phyloP scores from a whole-genome alignment of 1,140 invertebrate species.

The Diabrotica undecimpunctata region DNA sequence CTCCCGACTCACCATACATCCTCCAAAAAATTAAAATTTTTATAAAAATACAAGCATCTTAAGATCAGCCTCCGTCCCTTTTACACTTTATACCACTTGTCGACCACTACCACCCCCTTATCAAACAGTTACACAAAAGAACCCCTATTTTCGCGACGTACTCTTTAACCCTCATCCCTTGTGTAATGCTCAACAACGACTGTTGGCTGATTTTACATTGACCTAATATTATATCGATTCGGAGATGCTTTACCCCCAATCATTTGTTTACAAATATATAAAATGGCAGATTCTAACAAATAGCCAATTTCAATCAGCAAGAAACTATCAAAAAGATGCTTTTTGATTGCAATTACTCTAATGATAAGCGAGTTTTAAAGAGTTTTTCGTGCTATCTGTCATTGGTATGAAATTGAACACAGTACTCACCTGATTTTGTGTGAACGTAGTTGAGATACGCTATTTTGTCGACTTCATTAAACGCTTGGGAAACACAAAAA shows the following conservation, averaged over 20 bases:
- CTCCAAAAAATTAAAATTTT: background rate
- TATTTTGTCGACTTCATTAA: conserved; percentile 14
- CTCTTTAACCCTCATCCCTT: conserved; percentile 6
- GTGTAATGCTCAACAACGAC: background rate
- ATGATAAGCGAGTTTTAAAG: too few relatives aligned
- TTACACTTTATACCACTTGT: background rate
- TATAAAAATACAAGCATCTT: background rate
- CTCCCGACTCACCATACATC: background rate
- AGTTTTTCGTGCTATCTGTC: too few relatives aligned
- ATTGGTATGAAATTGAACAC: background rate
- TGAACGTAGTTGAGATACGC: conserved; percentile 12
- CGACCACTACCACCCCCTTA: background rate
- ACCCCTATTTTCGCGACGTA: background rate
- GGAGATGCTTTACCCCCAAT: conserved; percentile 5
- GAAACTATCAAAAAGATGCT: conserved; percentile 7
- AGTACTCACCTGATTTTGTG: conserved; percentile 17
- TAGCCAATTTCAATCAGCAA: conserved; percentile 9
- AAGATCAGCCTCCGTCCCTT: background rate
- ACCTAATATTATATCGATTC: conserved; percentile 20
- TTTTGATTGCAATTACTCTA: background rate
- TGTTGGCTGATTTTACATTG: conserved; percentile 11
- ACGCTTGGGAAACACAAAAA: background rate
- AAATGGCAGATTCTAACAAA: background rate
- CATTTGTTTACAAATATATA: background rate
- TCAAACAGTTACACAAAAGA: background rate